Conservation (phyloP, 1,140 invertebrate species). For the Magallana ariakensis region DNA sequence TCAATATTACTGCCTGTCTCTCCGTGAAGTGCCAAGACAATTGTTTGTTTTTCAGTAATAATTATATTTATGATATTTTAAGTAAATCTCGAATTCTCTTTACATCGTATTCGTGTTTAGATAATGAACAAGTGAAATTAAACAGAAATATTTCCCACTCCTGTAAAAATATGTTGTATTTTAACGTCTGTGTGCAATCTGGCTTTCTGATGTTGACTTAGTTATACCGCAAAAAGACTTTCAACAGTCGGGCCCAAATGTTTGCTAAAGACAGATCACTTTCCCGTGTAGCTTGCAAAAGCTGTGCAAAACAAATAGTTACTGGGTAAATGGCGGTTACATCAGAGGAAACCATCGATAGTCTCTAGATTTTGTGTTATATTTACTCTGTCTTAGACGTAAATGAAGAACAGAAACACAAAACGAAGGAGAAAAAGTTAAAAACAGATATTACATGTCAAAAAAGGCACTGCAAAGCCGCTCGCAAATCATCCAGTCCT, state of each 20-base stretch:
- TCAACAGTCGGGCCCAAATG: conserved; percentile 5
- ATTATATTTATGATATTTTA: conserved; percentile 27
- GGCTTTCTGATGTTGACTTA: conserved; percentile 13
- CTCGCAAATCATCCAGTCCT: neutral
- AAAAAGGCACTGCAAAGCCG: neutral
- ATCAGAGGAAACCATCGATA: neutral
- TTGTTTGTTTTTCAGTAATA: conserved; percentile 11
- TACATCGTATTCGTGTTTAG: neutral
- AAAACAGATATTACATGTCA: conserved; percentile 14
- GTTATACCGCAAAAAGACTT: conserved; percentile 10
- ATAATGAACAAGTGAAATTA: neutral
- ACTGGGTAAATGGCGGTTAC: conserved; percentile 27
- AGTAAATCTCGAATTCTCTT: neutral
- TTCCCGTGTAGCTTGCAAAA: conserved; percentile 1
- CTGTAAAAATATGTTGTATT: neutral
- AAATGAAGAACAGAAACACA: neutral
- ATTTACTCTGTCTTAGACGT: conserved; percentile 9
- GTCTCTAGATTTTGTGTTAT: conserved; percentile 32
- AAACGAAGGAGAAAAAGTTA: conserved; percentile 15
- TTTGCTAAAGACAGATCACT: conserved; percentile 30
- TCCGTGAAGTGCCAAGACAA: neutral
- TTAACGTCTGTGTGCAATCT: neutral
- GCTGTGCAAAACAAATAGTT: neutral
- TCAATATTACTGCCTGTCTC: neutral
- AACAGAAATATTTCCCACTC: neutral